phyloP scores from a whole-genome alignment of 2,888 invertebrate genomes.

The Leptopterna dolabrata region DNA sequence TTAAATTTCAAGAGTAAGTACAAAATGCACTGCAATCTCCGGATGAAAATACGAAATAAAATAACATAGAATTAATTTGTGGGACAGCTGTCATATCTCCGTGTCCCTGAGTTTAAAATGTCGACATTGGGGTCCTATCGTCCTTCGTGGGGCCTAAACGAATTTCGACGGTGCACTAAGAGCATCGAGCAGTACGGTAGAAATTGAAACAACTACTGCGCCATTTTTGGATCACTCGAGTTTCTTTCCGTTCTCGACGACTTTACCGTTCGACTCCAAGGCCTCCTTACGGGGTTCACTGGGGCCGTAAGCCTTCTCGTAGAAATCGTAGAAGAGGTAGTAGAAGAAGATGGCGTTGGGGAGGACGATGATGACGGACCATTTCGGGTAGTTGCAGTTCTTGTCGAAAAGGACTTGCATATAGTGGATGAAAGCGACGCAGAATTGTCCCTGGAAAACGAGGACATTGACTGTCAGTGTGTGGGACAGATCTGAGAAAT shows the following conservation, averaged over 20 bases:
- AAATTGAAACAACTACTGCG: too few relatives aligned
- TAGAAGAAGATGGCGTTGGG: constrained; percentile 68
- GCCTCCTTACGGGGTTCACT: neutral
- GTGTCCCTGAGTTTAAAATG: neutral
- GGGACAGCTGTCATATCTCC: too few relatives aligned
- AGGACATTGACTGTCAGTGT: neutral
- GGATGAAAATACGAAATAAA: too few relatives aligned
- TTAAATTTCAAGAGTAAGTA: too few relatives aligned
- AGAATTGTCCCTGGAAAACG: constrained; percentile 65
- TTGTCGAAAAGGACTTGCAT: constrained; percentile 64
- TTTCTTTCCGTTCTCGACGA: constrained; percentile 45
- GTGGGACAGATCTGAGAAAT: neutral
- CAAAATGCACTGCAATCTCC: too few relatives aligned
- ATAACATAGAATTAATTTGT: too few relatives aligned
- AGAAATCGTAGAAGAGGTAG: constrained; percentile 70
- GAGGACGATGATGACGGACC: constrained; percentile 64
- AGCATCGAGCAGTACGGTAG: too few relatives aligned
- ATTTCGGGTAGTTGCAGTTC: constrained; percentile 65
- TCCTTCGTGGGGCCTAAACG: too few relatives aligned
- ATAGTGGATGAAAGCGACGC: constrained; percentile 65
- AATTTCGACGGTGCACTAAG: neutral
- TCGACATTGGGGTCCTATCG: neutral
- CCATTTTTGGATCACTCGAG: constrained; percentile 1
- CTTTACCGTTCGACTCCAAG: neutral
- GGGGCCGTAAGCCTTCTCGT: constrained; percentile 67